Percentiles rank a stretch among this genome's conserved stretches.
Conservation (phyloP, 2,113 vertebrate genomes). For the Polyodon spathula region DNA sequence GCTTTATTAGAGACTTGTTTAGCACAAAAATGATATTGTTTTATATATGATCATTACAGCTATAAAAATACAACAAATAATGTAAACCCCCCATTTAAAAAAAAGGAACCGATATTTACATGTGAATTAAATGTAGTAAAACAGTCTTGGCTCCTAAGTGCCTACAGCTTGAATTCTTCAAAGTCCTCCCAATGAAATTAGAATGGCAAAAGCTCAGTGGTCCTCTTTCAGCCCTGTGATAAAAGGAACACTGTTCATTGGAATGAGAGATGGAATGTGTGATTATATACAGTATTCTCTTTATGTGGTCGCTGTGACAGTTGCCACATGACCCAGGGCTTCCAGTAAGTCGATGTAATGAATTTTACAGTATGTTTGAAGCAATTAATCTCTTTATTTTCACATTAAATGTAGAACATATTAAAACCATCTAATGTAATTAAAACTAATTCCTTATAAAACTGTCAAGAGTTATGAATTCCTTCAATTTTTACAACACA, state of each 20-base stretch:
- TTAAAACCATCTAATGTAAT: background rate
- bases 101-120: no score
- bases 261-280: conserved; percentile 21
- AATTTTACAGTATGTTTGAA: conserved; percentile 30
- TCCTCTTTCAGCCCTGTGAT: conserved; percentile 15
- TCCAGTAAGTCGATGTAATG: conserved; percentile 26
- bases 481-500: no score
- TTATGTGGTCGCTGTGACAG: conserved; percentile 6
- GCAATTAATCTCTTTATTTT: conserved; percentile 31
- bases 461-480: no score
- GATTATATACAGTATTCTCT: conserved; percentile 1
- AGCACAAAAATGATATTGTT: no score
- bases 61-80: no score
- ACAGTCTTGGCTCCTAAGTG: no score
- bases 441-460: background rate
- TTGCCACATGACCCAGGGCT: background rate
- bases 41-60: no score
- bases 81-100: no score
- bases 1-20: no score
- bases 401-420: background rate
- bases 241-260: conserved; percentile 18
- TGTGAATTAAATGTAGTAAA: no score
- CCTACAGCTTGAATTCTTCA: no score
- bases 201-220: conserved; percentile 19
- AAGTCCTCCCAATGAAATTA: background rate